These are phyloP conservation scores for Siphonodentalium dalli DNA, from an alignment of 2,888 invertebrate species.

Conservation along the genomic window DNA sequence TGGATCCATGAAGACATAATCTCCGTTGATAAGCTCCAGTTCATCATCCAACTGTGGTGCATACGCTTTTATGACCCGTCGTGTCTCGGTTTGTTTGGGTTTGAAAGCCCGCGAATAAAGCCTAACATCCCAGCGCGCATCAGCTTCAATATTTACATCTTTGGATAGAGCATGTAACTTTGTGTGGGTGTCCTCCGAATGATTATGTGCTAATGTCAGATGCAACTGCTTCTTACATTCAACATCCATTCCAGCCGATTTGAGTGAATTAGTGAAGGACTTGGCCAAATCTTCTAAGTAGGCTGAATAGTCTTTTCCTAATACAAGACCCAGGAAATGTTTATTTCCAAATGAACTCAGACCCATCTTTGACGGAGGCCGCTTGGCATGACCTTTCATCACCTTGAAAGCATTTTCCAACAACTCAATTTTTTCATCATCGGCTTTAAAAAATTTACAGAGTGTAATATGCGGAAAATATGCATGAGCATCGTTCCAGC, in stretches of 20 bases:
- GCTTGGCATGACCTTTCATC: too few species aligned
- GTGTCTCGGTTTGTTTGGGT: conserved; percentile 52
- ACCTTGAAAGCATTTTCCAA: not conserved
- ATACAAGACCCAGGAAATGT: too few species aligned
- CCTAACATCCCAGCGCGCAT: conserved; percentile 82
- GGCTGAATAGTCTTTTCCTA: too few species aligned
- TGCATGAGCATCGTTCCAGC: conserved; percentile 91
- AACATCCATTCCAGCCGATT: conserved; percentile 56
- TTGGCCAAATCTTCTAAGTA: too few species aligned
- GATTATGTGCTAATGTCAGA: conserved; percentile 88
- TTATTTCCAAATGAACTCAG: too few species aligned
- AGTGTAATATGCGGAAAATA: conserved; percentile 89
- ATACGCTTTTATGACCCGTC: conserved; percentile 67
- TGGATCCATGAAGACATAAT: conserved; percentile 82
- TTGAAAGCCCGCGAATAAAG: conserved; percentile 81
- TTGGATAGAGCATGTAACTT: conserved; percentile 78
- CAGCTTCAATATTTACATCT: conserved; percentile 74
- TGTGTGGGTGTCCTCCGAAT: conserved; percentile 76
- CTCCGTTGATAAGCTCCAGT: conserved; percentile 83
- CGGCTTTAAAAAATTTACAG: conserved; percentile 78
- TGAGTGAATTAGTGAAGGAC: too few species aligned
- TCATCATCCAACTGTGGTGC: conserved; percentile 73
- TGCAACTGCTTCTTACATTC: conserved; percentile 87
- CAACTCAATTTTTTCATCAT: not conserved
- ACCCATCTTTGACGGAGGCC: too few species aligned